Percentiles rank a stretch among this genome's conserved stretches.
These are phyloP conservation scores for Anaspis maculata DNA, from an alignment of 2,888 invertebrate genomes.

Conservation along the genomic window DNA sequence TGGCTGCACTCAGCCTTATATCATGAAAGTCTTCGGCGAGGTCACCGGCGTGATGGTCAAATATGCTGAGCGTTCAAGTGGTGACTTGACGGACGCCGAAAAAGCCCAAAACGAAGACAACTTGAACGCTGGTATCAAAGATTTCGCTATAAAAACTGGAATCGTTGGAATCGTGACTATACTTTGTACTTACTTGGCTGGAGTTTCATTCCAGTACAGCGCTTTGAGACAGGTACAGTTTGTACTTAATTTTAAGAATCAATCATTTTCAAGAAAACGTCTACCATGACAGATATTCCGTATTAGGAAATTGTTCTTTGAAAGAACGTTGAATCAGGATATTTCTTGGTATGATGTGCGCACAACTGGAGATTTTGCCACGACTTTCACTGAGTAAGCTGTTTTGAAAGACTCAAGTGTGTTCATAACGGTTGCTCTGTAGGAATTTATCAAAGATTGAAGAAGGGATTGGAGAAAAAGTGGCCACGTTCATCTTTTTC, in stretches of 20 bases:
- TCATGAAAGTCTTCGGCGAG: constrained; percentile 57
- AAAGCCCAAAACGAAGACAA: constrained; percentile 28
- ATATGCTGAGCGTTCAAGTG: constrained; percentile 19
- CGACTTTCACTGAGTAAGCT: constrained; percentile 63
- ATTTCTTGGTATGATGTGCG: constrained; percentile 63
- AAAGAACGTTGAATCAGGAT: constrained; percentile 50
- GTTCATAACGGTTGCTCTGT: neutral
- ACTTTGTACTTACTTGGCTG: constrained; percentile 52
- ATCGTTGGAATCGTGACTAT: constrained; percentile 52
- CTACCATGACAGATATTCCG: constrained; percentile 44
- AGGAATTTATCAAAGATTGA: constrained; percentile 51
- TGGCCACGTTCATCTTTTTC: constrained; percentile 64
- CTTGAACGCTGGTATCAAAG: constrained; percentile 44
- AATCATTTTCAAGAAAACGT: too few species aligned
- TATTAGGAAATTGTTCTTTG: constrained; percentile 28
- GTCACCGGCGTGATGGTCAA: constrained; percentile 54
- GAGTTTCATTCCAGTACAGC: constrained; percentile 58
- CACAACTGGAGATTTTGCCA: constrained; percentile 62
- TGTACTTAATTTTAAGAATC: too few species aligned
- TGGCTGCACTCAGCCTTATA: constrained; percentile 55
- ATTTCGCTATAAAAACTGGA: constrained; percentile 52
- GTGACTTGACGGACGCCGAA: constrained; percentile 22
- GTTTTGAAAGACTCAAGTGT: neutral
- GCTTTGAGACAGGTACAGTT: constrained; percentile 61
- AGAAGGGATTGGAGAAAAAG: constrained; percentile 78